Conservation (phyloP, 1,140 invertebrate genomes). For the Ptiloglossa arizonensis region DNA sequence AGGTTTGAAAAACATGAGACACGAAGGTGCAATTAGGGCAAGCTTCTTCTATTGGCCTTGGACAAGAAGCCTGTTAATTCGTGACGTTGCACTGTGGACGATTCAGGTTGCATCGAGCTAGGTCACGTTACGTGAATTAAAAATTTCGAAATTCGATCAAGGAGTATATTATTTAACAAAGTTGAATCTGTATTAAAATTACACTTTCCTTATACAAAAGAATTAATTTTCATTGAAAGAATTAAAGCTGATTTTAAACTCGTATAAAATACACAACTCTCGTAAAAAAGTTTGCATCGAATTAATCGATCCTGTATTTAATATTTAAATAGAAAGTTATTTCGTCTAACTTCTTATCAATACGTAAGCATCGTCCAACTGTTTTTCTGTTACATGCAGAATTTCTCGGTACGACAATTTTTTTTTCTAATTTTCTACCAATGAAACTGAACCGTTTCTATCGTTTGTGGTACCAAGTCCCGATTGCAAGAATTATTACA, state of each 20-base stretch:
- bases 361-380: neutral
- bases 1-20: slow-evolving; percentile 26
- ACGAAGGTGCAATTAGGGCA: slow-evolving; percentile 45
- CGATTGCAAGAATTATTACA: neutral
- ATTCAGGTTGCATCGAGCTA: neutral
- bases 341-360: too few species aligned
- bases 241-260: too few species aligned
- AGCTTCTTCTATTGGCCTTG: slow-evolving; percentile 47
- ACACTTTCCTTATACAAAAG: too few species aligned
- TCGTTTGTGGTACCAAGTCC: neutral
- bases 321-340: neutral
- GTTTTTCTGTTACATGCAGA: neutral
- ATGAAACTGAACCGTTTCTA: neutral
- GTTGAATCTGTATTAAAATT: too few species aligned
- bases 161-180: too few species aligned
- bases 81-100: slow-evolving; percentile 1
- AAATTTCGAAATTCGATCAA: neutral
- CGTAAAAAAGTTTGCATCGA: too few species aligned
- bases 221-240: too few species aligned
- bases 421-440: neutral
- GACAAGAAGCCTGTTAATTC: slow-evolving; percentile 44
- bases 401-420: neutral
- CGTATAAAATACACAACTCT: too few species aligned
- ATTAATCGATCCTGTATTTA: neutral
- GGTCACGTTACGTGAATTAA: neutral